Evolutionary conservation across 2,113 vertebrate species (phyloP), one percentile per base, ranked within the genome.

Genomic region (Scophthalmus maximus): DNA sequence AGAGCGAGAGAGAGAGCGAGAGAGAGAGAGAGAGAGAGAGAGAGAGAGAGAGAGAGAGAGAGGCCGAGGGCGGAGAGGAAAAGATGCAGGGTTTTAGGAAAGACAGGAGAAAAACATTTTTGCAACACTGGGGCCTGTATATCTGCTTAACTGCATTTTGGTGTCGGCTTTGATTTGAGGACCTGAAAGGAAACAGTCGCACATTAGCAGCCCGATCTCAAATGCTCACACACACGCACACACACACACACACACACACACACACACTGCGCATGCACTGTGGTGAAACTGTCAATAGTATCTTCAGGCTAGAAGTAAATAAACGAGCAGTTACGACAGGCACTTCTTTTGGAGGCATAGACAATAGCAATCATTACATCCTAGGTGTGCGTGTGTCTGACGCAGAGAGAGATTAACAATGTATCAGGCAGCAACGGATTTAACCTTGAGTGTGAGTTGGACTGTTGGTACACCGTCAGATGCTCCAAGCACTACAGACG

Each of bases 361-460:
- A 9, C 32, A 34, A 25, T 42, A 52, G 46, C 20, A 52, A 18
- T 60, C 62, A 58, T 74, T 50, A 57, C 4, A 3, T 32, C n/a
- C n/a, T 46, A 8, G 2, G 12, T 36, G 17, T 55, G 3, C 49
- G 52, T 42, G 74, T 50, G 32, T 57, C 5, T 56, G 61, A 22
- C 38, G 15, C 34, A 25, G 52, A 68, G 40, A 34, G 42, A 60
- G 20, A n/a, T 18, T 27, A n/a, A 50, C 34, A 56, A 10, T 23
- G 25, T 23, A 36, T 61, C 1, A 75, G 22, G 17, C 65, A 74
- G 44, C 56, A 53, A 27, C 9, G 3, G 26, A 27, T 79, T 75
- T 85, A 85, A 86, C 87, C 89, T 91, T 88, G 81, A 82, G 27
- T 11, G 17, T 60, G 26, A 82, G 77, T 57, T 57, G 60, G 77